Evolutionary conservation across 2,797 vertebrate species (phyloP).

Genomic region (Rhinoraja longicauda): DNA sequence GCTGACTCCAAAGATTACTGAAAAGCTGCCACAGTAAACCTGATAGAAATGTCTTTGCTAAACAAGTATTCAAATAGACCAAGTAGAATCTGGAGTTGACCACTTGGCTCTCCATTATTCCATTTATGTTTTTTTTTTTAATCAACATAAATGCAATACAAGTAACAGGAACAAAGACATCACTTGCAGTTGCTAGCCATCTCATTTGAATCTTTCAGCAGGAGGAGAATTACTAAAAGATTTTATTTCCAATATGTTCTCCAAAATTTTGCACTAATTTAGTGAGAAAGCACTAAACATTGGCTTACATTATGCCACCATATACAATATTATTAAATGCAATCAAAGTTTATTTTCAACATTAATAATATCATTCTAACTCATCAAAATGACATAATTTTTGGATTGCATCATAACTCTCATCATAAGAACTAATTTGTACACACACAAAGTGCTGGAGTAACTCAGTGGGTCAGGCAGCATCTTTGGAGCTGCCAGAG

Average conservation of each 20-base stretch:
- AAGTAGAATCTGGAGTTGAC: too few species aligned
- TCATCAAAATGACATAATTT: not conserved
- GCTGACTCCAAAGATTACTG: not conserved
- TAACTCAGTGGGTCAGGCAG: too few species aligned
- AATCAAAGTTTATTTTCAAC: not conserved
- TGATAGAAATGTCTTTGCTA: not conserved
- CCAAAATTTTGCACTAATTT: not conserved
- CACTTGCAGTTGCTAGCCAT: not conserved
- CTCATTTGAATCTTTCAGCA: not conserved
- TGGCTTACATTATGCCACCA: not conserved
- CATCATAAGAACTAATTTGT: not conserved
- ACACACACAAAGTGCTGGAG: too few species aligned
- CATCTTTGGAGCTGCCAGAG: too few species aligned
- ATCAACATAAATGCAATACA: not conserved
- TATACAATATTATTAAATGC: not conserved
- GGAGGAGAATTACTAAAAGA: not conserved
- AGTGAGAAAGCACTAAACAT: not conserved
- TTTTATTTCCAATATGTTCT: not conserved
- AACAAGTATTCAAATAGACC: not conserved
- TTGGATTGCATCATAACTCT: not conserved
- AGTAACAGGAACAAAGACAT: not conserved
- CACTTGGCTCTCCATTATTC: not conserved
- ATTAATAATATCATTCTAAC: not conserved
- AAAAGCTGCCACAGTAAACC: not conserved
- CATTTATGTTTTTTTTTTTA: not conserved